Evolutionary conservation across 2,888 invertebrate species (phyloP).

Genomic region (Pasiphila rectangulata): DNA sequence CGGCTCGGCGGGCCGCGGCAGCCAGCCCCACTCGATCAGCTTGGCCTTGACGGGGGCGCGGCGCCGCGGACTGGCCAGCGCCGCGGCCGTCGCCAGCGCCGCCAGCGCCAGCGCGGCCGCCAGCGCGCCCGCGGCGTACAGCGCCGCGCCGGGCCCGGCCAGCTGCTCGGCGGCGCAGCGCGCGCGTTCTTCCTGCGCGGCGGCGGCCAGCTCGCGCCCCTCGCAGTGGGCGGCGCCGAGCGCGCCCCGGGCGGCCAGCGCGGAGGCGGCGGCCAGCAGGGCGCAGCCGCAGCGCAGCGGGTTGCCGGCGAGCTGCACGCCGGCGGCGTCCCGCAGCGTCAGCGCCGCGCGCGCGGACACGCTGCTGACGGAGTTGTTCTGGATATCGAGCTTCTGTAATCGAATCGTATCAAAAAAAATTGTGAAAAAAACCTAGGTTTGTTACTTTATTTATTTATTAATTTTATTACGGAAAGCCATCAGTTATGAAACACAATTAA

Average conservation of each 20-base stretch:
- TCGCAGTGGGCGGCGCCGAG: slow-evolving; percentile 9
- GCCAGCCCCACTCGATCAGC: slow-evolving; percentile 32
- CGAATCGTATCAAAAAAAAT: not conserved
- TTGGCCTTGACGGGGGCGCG: slow-evolving; percentile 31
- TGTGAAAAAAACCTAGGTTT: no score
- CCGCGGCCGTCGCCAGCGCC: slow-evolving; percentile 22
- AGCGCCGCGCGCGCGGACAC: slow-evolving; percentile 4
- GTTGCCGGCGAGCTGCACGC: slow-evolving; percentile 19
- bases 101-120: slow-evolving; percentile 22
- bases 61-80: slow-evolving; percentile 25
- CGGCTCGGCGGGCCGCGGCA: slow-evolving; percentile 19
- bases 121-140: slow-evolving; percentile 11
- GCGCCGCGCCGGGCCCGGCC: slow-evolving; percentile 2
- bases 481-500: no score
- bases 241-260: slow-evolving; percentile 1
- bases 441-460: no score
- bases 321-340: not conserved
- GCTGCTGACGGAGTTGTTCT: slow-evolving; percentile 13
- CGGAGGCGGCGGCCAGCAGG: slow-evolving; percentile 3
- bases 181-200: slow-evolving; percentile 7
- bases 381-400: slow-evolving; percentile 25
- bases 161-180: slow-evolving; percentile 8
- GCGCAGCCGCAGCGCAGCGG: slow-evolving; percentile 23
- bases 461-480: no score
- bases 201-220: slow-evolving; percentile 6